Percentiles rank a stretch among this genome's conserved stretches.
These are phyloP conservation scores for Xanthia togata DNA, from an alignment of 2,888 invertebrate species.

Conservation along the genomic window DNA sequence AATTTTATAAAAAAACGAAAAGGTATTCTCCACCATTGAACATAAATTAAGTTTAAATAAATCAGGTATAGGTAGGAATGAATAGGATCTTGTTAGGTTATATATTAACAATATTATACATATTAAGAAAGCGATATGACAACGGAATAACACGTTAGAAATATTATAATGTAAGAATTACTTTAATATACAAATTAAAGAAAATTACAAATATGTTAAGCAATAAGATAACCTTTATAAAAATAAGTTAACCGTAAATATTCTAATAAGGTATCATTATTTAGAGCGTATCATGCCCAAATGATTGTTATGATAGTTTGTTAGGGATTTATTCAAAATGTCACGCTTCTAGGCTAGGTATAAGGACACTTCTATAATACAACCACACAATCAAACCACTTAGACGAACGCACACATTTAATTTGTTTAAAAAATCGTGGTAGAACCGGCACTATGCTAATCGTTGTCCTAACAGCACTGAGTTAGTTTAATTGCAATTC, in stretches of 20 bases:
- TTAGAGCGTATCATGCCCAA: constrained; percentile 5
- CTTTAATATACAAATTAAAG: neutral
- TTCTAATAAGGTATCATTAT: neutral
- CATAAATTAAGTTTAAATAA: neutral
- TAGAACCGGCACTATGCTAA: constrained; percentile 31
- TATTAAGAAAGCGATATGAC: neutral
- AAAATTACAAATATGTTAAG: neutral
- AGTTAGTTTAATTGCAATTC: constrained; percentile 23
- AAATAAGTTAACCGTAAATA: neutral
- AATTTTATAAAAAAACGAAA: constrained; percentile 6
- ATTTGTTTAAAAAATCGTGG: constrained; percentile 24
- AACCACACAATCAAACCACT: constrained; percentile 25
- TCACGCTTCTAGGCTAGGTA: constrained; percentile 38
- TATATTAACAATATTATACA: neutral
- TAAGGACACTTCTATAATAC: constrained; percentile 29
- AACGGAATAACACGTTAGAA: constrained; percentile 4
- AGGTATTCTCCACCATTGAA: constrained; percentile 39
- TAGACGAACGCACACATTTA: constrained; percentile 38
- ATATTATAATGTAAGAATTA: neutral
- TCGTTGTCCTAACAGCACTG: constrained; percentile 51
- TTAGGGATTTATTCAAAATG: constrained; percentile 1
- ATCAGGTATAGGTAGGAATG: neutral
- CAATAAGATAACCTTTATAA: neutral
- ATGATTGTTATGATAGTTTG: neutral
- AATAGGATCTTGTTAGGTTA: neutral